Evolutionary conservation across 2,888 invertebrate genomes (phyloP), one percentile per base, ranked within the genome.

Genomic region (Mantis religiosa): DNA sequence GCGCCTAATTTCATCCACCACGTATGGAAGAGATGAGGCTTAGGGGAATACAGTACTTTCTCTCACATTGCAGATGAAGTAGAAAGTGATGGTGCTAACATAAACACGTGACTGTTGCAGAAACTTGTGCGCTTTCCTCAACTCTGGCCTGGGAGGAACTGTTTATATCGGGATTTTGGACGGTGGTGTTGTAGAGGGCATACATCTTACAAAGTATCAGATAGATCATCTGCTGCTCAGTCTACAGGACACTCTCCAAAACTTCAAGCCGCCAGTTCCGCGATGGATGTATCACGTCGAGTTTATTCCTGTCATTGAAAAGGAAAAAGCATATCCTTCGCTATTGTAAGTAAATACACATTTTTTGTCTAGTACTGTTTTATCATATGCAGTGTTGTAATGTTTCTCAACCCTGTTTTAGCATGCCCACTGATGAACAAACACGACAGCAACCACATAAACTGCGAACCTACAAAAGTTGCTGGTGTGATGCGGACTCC

Each of bases 141-240:
- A 93, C 91, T 92, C 92, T 25, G 93, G 93, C 20, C 89, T 90
- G 71, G 93, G 93, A 54, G 93, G 93, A 12, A 92, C 92, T 14
- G 91, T 93, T 0, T 93, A 92, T 90, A 91, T 93, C 27, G 93
- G 93, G 25, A 92, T 93, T 14, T 89, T 91, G 25, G 93, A 93
- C 90, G 90, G 90, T 90, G 93, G 93, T 6, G 87, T 34, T 6
- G 92, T 93, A 3, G 90, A 91, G 83, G 93, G 93, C 14, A 87
- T 93, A 14, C 88, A 90, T 12, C 90, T 93, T n/a, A 92, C 93
- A 8, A 91, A 90, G n/a, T 92, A 91, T 89, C 92, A 92, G 92
- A 86, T 89, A 85, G 91, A 91, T 87, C 91, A 91, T 87, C n/a
- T 91, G 47, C 85, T 86, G 27, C 89, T 90, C 12, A 90, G 91